phyloP scores from a whole-genome alignment of 2,113 vertebrate genomes.

The Oncorhynchus tshawytscha region DNA sequence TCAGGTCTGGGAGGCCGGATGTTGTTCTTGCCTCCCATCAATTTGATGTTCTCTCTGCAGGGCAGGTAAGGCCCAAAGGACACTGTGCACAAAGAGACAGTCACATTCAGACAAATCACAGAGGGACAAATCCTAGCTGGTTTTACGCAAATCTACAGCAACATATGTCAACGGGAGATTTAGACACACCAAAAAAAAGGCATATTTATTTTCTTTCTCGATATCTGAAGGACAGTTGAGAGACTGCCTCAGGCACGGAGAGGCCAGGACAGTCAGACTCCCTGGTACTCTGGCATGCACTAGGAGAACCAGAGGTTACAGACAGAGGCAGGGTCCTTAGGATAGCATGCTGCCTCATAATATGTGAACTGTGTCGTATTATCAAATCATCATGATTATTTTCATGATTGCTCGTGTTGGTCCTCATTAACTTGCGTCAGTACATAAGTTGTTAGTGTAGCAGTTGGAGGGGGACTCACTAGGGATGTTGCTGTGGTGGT shows the following conservation, averaged over 20 bases:
- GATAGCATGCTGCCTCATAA: slow-evolving; percentile 46
- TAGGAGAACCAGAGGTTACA: slow-evolving; percentile 75
- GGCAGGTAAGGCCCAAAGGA: slow-evolving; percentile 98
- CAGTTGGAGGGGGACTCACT: slow-evolving; percentile 74
- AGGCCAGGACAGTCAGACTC: slow-evolving; percentile 14
- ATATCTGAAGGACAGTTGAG: slow-evolving; percentile 76
- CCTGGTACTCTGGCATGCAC: slow-evolving; percentile 76
- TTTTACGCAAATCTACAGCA: not conserved
- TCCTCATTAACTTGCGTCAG: too few relatives aligned
- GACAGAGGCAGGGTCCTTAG: slow-evolving; percentile 41
- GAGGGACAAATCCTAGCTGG: not conserved
- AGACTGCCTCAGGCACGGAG: slow-evolving; percentile 70
- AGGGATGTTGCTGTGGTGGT: slow-evolving; percentile 99
- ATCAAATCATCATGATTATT: too few relatives aligned
- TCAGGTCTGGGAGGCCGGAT: slow-evolving; percentile 95
- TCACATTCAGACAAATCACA: not conserved
- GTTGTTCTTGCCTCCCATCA: slow-evolving; percentile 99
- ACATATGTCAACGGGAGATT: too few relatives aligned
- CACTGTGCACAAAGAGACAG: slow-evolving; percentile 76
- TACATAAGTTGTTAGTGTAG: too few relatives aligned
- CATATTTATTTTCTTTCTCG: too few relatives aligned
- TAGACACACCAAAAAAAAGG: too few relatives aligned
- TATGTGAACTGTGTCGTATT: too few relatives aligned
- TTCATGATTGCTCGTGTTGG: too few relatives aligned
- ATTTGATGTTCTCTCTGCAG: slow-evolving; percentile 98